These are phyloP conservation scores for Drosophila neocordata DNA, from an alignment of 1,140 invertebrate genomes.

Conservation along the genomic window DNA sequence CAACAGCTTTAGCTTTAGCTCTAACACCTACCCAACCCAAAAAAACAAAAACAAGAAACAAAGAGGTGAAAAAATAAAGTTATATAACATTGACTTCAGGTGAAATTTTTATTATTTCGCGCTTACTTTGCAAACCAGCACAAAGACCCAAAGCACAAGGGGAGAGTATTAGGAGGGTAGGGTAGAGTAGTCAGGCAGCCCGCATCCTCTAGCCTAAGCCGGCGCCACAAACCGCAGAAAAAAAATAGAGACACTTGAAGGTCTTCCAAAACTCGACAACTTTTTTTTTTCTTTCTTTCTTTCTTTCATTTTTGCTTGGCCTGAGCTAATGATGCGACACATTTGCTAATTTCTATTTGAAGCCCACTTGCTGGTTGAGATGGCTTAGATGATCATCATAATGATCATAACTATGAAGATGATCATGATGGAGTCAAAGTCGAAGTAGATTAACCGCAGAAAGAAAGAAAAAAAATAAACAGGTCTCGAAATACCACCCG, in stretches of 20 bases:
- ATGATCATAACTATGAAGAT: background rate
- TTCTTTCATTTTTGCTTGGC: constrained; percentile 44
- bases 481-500: constrained; percentile 67
- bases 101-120: constrained; percentile 46
- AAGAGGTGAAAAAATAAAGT: constrained; percentile 32
- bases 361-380: constrained; percentile 59
- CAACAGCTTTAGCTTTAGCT: constrained; percentile 28
- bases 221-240: constrained; percentile 71
- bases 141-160: background rate
- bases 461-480: constrained; percentile 36
- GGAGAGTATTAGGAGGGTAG: background rate
- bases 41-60: constrained; percentile 4
- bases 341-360: constrained; percentile 81
- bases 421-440: constrained; percentile 33
- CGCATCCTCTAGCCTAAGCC: constrained; percentile 78
- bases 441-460: constrained; percentile 44
- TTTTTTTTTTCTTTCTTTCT: constrained; percentile 13
- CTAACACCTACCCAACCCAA: constrained; percentile 78
- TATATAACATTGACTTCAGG: constrained; percentile 63
- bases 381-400: constrained; percentile 29
- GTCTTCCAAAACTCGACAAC: constrained; percentile 53
- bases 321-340: constrained; percentile 77
- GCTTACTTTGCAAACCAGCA: constrained; percentile 17
- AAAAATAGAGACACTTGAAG: constrained; percentile 62
- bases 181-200: constrained; percentile 30